phyloP scores from a whole-genome alignment of 1,140 invertebrate genomes.

The Lamellibrachia luymesi region DNA sequence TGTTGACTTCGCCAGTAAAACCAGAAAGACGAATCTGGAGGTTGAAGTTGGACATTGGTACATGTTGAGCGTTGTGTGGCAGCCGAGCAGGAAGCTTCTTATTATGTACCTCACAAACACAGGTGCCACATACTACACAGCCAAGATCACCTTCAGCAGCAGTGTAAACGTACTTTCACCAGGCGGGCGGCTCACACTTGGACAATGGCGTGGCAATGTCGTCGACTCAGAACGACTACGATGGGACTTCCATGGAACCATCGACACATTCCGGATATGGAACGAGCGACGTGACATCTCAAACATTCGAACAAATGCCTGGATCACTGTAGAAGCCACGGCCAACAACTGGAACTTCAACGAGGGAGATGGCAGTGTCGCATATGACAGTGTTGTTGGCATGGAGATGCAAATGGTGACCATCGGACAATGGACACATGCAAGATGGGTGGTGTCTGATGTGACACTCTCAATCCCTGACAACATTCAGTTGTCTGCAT shows the following conservation, averaged over 20 bases:
- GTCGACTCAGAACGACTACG: constrained; percentile 14
- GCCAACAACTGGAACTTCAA: constrained; percentile 35
- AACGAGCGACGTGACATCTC: constrained; percentile 26
- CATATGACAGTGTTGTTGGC: background rate
- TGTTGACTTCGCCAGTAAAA: constrained; percentile 19
- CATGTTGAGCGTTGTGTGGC: constrained; percentile 33
- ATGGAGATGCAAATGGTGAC: background rate
- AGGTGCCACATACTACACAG: constrained; percentile 10
- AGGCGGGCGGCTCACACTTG: constrained; percentile 34
- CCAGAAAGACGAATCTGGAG: constrained; percentile 23
- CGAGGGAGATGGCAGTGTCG: constrained; percentile 19
- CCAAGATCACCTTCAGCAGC: background rate
- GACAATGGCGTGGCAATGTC: constrained; percentile 29
- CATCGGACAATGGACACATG: background rate
- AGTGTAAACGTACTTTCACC: constrained; percentile 22
- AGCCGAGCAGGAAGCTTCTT: constrained; percentile 22
- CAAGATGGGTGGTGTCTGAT: background rate
- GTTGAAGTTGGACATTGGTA: constrained; percentile 31
- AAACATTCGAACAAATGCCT: constrained; percentile 29
- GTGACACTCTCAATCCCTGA: background rate
- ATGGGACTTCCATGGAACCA: constrained; percentile 32
- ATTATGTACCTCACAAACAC: constrained; percentile 26
- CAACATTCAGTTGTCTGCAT: background rate
- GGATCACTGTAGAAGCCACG: constrained; percentile 20
- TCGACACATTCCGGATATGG: constrained; percentile 37